Evolutionary conservation across 2,113 vertebrate genomes (phyloP), one percentile per base, ranked within the genome.

Genomic region (Baryphthengus martii): DNA sequence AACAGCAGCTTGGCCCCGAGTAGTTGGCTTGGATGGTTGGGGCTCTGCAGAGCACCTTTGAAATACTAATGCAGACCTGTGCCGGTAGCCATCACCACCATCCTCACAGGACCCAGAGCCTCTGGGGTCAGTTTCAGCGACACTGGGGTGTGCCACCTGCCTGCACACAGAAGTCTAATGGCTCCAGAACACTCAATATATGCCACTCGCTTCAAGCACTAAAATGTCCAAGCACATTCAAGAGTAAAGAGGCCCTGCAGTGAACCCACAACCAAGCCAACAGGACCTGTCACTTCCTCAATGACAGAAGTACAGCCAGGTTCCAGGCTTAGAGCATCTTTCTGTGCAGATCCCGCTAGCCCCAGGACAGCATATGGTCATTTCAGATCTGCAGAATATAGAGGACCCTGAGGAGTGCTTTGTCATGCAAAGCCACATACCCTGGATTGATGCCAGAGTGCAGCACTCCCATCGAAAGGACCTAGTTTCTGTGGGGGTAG

Each of bases 171-270:
- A 10, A 67, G 49, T 52, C 49, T 61, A 39, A 68, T 25, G 33
- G 66, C 71, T 82, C 40, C 63, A 72, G 67, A 12, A 31, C 79
- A 70, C 62, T 88, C 76, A n/a, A 66, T 68, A 10, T 11, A 39
- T 59, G 85, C 78, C 92, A 72, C 84, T 81, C 55, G 55, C 84
- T 95, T 59, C 66, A 71, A 84, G n/a, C n/a, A n/a, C n/a, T n/a
- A n/a, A n/a, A n/a, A n/a, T n/a, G n/a, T n/a, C n/a, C n/a, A n/a
- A n/a, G n/a, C 66, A 68, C n/a, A 47, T 66, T 28, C 73, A 61
- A 6, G n/a, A 66, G 71, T 28, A 72, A 79, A 68, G 49, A 82
- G 16, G 11, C 35, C 53, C 90, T 71, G 62, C 63, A 7, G 49
- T 67, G 92, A 94, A 94, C 72, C 62, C 90, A 68, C 90, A 95